Evolutionary conservation across 2,888 invertebrate genomes (phyloP), one percentile per base, ranked within the genome.

Genomic region (Himalopsyche japonica): DNA sequence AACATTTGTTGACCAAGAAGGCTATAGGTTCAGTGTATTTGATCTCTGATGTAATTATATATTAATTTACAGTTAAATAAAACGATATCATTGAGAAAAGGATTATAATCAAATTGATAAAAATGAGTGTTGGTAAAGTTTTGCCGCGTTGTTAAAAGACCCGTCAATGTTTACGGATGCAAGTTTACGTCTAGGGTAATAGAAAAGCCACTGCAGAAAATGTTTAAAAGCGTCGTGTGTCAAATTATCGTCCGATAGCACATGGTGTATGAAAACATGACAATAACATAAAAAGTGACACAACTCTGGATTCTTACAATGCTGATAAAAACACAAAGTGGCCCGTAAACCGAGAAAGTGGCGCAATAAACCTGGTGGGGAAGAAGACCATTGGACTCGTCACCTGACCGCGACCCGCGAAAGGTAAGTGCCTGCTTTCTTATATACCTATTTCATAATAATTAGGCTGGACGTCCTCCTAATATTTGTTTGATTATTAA

Each of bases 301-400:
- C 85, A 57, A 80, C 83, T 47, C 78, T 80, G 79, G 20, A 76
- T 84, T 82, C 64, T 80, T 80, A 76, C 82, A 77, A 90, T 91
- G 92, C 92, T 92, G 92, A 92, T 92, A 92, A 92, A 57, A 92
- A 92, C 92, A 92, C 92, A 92, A 92, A 92, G 92, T 92, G 91
- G 92, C 91, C 91, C 91, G 92, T 91, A 91, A 91, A 91, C 91
- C 91, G 91, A 91, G 93, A 93, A 93, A 92, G 91, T 91, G 92
- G 24, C 37, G 91, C 92, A 91, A 92, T 92, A 92, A 92, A 92
- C 91, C 90, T 90, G 88, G 88, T 85, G 82, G 82, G 80, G 80
- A 84, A 77, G 80, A 77, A 80, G 80, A 34, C 80, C 76, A 32
- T 20, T 24, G 76, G 57, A 57, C 57, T 57, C 57, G 57, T 57